Percentiles rank a stretch among this genome's conserved stretches.
These are phyloP conservation scores for Brachionus asplanchnoidis DNA, from an alignment of 1,140 invertebrate species.

Conservation along the genomic window DNA sequence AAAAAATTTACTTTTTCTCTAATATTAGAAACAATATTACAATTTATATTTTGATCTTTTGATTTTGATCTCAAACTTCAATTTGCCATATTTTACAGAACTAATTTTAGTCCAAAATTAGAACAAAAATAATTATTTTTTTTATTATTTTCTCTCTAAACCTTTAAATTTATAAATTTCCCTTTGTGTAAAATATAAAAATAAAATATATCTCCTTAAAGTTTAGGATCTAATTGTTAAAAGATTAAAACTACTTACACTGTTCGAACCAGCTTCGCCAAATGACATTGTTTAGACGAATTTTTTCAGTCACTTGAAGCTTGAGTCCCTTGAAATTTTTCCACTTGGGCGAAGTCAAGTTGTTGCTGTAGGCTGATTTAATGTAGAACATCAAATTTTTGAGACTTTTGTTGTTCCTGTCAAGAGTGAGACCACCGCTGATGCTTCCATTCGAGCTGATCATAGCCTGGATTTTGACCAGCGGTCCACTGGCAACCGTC, in stretches of 20 bases:
- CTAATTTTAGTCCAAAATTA: too few species aligned
- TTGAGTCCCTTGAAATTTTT: constrained; percentile 97
- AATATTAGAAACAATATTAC: too few species aligned
- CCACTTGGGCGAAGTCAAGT: constrained; percentile 83
- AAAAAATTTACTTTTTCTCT: too few species aligned
- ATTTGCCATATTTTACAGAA: too few species aligned
- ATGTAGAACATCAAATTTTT: constrained; percentile 36
- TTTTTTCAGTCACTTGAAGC: constrained; percentile 94
- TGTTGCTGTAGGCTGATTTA: constrained; percentile 23
- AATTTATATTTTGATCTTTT: too few species aligned
- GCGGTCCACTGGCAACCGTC: not conserved
- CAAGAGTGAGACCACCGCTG: constrained; percentile 23
- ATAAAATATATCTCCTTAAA: too few species aligned
- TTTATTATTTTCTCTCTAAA: too few species aligned
- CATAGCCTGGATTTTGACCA: not conserved
- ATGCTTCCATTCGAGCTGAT: constrained; percentile 16
- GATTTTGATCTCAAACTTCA: too few species aligned
- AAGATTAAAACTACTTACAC: constrained; percentile 67
- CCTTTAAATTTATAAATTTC: too few species aligned
- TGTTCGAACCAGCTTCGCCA: constrained; percentile 99
- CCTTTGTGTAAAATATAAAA: too few species aligned
- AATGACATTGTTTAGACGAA: constrained; percentile 97
- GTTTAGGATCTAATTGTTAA: not conserved
- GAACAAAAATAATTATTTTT: too few species aligned
- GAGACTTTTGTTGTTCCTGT: constrained; percentile 25